Conservation (phyloP, 92 coral and sea anemone species). For the Phenganax subtilis region DNA sequence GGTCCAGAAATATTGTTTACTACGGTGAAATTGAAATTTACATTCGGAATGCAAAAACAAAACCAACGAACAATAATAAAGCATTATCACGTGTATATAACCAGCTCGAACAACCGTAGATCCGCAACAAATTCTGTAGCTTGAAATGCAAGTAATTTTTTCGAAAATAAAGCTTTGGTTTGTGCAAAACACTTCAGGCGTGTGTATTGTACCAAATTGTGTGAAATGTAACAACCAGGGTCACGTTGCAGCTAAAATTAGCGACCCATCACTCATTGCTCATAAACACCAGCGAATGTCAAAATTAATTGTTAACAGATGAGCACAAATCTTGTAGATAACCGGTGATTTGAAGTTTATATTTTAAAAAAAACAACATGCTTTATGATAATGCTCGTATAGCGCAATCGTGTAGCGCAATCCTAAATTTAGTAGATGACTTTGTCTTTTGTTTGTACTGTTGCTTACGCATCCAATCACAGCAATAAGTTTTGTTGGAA, state of each 20-base stretch:
- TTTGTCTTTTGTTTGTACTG: not conserved
- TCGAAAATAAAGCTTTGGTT: not conserved
- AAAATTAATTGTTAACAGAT: conserved; percentile 16
- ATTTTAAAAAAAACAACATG: not conserved
- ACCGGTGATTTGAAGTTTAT: not conserved
- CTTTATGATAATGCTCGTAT: not conserved
- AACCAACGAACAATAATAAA: not conserved
- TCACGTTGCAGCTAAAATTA: conserved; percentile 5
- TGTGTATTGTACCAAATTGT: not conserved
- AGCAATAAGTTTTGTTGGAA: not conserved
- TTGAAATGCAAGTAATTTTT: not conserved
- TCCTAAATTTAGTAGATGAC: conserved; percentile 29
- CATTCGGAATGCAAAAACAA: not conserved
- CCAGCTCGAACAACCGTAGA: not conserved
- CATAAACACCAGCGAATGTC: conserved; percentile 14
- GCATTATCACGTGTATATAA: not conserved
- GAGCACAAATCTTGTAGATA: not conserved
- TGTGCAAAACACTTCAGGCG: not conserved
- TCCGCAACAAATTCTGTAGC: not conserved
- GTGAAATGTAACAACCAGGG: not conserved
- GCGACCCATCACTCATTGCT: not conserved
- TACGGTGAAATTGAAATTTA: not conserved
- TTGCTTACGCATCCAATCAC: not conserved
- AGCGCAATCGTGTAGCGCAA: not conserved
- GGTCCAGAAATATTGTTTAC: conserved; percentile 36